Evolutionary conservation across 2,888 invertebrate genomes (phyloP), one percentile per base, ranked within the genome.

Genomic region (Phortica magna): DNA sequence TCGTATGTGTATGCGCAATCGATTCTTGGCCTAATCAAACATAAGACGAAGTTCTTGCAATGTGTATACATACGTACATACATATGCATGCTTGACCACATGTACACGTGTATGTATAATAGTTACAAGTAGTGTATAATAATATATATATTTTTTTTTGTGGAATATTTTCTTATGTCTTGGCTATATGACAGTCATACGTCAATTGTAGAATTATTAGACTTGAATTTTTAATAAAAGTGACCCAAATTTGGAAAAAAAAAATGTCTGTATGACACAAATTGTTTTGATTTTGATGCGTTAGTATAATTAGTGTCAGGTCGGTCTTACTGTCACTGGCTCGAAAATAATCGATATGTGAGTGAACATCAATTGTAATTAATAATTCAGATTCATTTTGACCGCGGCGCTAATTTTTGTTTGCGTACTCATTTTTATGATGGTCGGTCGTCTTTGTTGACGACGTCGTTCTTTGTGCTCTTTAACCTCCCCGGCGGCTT

Each of bases 331-430:
- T 14, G 48, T 48, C 10, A 48, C 9, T 48, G 14, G 3, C 14
- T 6, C 3, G 14, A 48, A 9, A 61, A 31, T 9, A 61, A 61
- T 61, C 61, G 61, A 61, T 61, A 61, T 22, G 17, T 22, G 22
- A 22, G 22, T 61, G 10, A 19, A 61, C 48, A 12, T 48, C 10
- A 48, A 10, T 22, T 12, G 31, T 31, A 53, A 68, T 43, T 19
- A 68, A 43, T 68, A 43, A 68, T 68, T 43, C 48, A 41, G 17
- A 43, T 67, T 68, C 41, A 43, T 43, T 43, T 48, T 43, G 19
- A 41, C 22, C 43, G 17, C 14, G 43, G 48, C 39, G 68, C 68
- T 68, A 68, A 68, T 68, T 68, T 68, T 19, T 68, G 48, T 68
- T 68, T 68, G 68, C 68, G 39, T 68, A 68, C 19, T 68, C 31